phyloP scores from a whole-genome alignment of 2,113 vertebrate genomes.

The Antennarius striatus region DNA sequence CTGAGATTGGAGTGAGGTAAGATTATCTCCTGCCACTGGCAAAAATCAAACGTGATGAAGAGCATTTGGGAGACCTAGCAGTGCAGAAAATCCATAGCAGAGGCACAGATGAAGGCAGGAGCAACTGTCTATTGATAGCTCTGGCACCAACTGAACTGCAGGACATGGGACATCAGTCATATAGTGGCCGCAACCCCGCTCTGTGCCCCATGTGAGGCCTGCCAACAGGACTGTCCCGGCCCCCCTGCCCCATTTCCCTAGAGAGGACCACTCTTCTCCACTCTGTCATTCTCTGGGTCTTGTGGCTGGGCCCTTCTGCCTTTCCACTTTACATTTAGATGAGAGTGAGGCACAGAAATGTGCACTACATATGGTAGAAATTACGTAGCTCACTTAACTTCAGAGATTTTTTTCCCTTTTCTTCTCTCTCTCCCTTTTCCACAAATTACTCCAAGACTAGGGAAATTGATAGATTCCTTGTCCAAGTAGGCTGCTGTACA shows the following conservation, averaged over 20 bases:
- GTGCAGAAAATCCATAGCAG: slow-evolving; percentile 28
- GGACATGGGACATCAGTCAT: slow-evolving; percentile 16
- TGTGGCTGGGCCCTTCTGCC: slow-evolving; percentile 70
- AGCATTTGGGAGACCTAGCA: slow-evolving; percentile 22
- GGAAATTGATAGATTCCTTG: slow-evolving; percentile 70
- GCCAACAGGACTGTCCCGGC: slow-evolving; percentile 49
- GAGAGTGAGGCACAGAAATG: slow-evolving; percentile 70
- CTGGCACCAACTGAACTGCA: slow-evolving; percentile 33
- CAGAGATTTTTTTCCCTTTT: slow-evolving; percentile 54
- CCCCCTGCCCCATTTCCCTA: slow-evolving; percentile 45
- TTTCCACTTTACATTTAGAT: slow-evolving; percentile 74
- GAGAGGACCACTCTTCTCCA: slow-evolving; percentile 59
- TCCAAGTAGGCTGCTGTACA: slow-evolving; percentile 51
- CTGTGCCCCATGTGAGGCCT: slow-evolving; percentile 24
- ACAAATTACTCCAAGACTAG: slow-evolving; percentile 74
- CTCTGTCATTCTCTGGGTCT: slow-evolving; percentile 72
- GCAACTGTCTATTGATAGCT: slow-evolving; percentile 41
- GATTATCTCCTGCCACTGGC: slow-evolving; percentile 55
- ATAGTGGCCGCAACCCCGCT: slow-evolving; percentile 31
- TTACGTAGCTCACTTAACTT: slow-evolving; percentile 77
- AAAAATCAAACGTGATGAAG: slow-evolving; percentile 50
- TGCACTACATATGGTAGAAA: slow-evolving; percentile 79
- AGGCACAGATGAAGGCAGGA: slow-evolving; percentile 42
- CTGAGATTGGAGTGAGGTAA: slow-evolving; percentile 60
- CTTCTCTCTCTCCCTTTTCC: slow-evolving; percentile 58